Evolutionary conservation across 2,113 vertebrate species (phyloP).

Genomic region (Trichechus manatus): DNA sequence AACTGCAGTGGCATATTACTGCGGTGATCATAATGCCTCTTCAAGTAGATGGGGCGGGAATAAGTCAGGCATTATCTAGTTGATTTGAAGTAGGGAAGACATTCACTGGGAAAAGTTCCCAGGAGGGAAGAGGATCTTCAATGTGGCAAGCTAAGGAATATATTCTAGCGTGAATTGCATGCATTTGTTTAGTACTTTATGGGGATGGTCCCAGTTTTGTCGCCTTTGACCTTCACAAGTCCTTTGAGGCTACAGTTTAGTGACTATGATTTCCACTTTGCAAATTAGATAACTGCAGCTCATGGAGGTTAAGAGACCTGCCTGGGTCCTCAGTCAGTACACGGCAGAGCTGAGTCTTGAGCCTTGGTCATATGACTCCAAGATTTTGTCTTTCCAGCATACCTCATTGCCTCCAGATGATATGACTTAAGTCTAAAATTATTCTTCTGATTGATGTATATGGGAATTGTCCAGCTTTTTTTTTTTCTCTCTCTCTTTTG

Average conservation of each 20-base stretch:
- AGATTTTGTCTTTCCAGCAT: background rate
- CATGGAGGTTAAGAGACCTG: background rate
- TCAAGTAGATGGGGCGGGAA: too few species aligned
- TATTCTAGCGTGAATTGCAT: background rate
- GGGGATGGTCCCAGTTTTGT: background rate
- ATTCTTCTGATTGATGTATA: background rate
- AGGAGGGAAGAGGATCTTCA: background rate
- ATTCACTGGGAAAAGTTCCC: background rate
- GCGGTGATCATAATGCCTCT: background rate
- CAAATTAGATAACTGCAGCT: background rate
- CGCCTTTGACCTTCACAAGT: background rate
- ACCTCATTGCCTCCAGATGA: background rate
- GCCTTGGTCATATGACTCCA: background rate
- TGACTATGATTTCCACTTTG: background rate
- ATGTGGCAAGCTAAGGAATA: background rate
- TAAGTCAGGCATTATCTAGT: background rate
- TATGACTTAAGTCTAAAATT: background rate
- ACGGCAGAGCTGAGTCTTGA: background rate
- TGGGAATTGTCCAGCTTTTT: background rate
- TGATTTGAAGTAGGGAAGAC: background rate
- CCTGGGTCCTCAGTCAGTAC: background rate
- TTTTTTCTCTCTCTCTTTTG: rapidly evolving
- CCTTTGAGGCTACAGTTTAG: background rate
- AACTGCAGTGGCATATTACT: background rate
- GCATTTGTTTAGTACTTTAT: background rate